Evolutionary conservation across 2,888 invertebrate genomes (phyloP), one percentile per base, ranked within the genome.

Genomic region (Caenorhabditis parvicauda): DNA sequence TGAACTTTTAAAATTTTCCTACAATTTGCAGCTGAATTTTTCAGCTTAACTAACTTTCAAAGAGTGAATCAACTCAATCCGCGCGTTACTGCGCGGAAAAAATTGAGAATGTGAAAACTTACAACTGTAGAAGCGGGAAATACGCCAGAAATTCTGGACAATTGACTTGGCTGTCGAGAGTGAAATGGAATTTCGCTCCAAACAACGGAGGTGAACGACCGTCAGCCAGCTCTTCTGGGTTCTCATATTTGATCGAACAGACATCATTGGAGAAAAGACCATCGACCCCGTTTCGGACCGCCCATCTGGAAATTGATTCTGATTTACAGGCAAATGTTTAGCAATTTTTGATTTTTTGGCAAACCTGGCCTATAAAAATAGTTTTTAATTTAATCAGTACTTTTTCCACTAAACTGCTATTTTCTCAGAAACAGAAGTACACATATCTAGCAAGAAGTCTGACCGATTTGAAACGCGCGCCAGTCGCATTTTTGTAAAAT

Each of bases 61-160:
- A n/a, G n/a, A n/a, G n/a, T n/a, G n/a, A n/a, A n/a, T n/a, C n/a
- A n/a, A n/a, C n/a, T n/a, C n/a, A n/a, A n/a, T n/a, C n/a, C n/a
- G n/a, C n/a, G n/a, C n/a, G n/a, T n/a, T n/a, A 5, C 17, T 29
- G 22, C 19, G 4, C 14, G 2, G n/a, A 35, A 44, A 37, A 50
- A 32, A n/a, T 27, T 35, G 19, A 32, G 19, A 55, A 52, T 19
- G 3, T 17, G 37, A 37, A 29, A 41, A 55, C 73, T 57, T 39
- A 80, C 79, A 67, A 56, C 28, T 63, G 44, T 1, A 80, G 65
- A 21, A 80, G 64, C 19, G 92, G 90, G 83, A 95, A 91, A 83
- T 96, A 89, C 17, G 96, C 93, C 57, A 99, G 86, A 85, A 95
- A 99, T 82, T 98, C 98, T 1, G 98, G 98, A 82, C 98, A 99